Evolutionary conservation across 2,888 invertebrate species (phyloP), one percentile per base, ranked within the genome.

Genomic region (Charanyca ferruginea): DNA sequence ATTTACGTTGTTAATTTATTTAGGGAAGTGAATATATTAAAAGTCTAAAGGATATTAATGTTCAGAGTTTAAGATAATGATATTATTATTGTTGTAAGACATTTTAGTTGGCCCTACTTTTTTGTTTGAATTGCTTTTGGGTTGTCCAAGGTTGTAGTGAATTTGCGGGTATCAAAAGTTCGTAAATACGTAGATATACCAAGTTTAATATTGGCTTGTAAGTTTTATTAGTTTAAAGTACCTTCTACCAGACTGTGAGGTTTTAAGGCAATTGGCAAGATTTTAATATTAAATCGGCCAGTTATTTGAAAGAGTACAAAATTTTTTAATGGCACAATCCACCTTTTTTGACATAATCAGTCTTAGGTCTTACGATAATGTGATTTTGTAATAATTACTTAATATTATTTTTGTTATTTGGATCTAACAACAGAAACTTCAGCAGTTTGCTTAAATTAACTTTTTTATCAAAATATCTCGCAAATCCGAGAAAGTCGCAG

Each of bases 1-100:
- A 90, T 90, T 90, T 89, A 87, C 86, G 62, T 73, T 84, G 86
- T 89, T 89, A 89, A 89, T 90, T 89, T 90, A 89, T 90, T 90
- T 85, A 81, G 83, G 82, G 80, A 85, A 88, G 84, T 86, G 85
- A 86, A 87, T 89, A 85, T 87, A 89, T 87, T 85, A 79, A 77
- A 77, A 73, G 84, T 73, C 83, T 86, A 82, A 84, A 85, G 80
- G 83, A 87, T 87, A 88, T 87, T 87, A 86, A 90, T 88, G 87
- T 81, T 69, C 62, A 18, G 82, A 87, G 81, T 88, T 86, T 84
- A 75, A 82, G 85, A 85, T 84, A 83, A 84, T 86, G 83, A 79
- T 83, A 85, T 66, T 70, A 74, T 58, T 75, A 41, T 57, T 61
- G 58, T 57, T 42, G 28, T 47, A 57, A 52, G 25, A 44, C 28